phyloP scores from a whole-genome alignment of 2,797 vertebrate genomes.

The Jordanella pulchra region DNA sequence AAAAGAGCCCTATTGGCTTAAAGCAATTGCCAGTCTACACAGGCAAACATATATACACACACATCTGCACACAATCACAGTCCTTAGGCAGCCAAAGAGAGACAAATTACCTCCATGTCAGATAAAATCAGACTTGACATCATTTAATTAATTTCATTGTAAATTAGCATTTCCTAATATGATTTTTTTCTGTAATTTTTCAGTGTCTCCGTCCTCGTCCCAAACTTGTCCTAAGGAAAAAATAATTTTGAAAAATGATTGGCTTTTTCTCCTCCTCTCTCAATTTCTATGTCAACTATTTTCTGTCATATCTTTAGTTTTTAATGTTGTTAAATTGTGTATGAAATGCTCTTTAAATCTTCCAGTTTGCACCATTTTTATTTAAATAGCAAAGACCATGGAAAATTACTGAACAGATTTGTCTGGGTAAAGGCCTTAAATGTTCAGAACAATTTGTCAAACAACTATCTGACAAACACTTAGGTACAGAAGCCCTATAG shows the following conservation, averaged over 20 bases:
- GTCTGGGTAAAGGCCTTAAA: neutral
- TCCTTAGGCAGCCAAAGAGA: conserved; percentile 79
- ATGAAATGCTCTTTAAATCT: conserved; percentile 16
- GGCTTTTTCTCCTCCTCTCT: conserved; percentile 13
- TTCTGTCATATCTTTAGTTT: conserved; percentile 13
- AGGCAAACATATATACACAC: conserved; percentile 9
- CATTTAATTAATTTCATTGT: conserved; percentile 88
- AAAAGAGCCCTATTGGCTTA: conserved; percentile 55
- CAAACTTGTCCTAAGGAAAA: conserved; percentile 49
- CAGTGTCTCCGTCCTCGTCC: conserved; percentile 31
- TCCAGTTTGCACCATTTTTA: neutral
- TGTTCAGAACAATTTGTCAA: neutral
- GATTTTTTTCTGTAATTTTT: conserved; percentile 48
- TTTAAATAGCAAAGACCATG: neutral
- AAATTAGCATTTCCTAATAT: conserved; percentile 76
- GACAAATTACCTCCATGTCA: conserved; percentile 90
- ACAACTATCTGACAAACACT: neutral
- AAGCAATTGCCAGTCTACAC: conserved; percentile 69
- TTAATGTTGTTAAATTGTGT: conserved; percentile 25
- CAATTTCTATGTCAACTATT: conserved; percentile 22
- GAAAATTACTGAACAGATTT: neutral
- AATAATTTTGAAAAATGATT: conserved; percentile 63
- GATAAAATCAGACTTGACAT: conserved; percentile 89
- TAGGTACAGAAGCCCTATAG: neutral
- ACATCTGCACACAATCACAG: conserved; percentile 28